Conservation (phyloP, 2,888 invertebrate genomes). For the Lithosia quadra region DNA sequence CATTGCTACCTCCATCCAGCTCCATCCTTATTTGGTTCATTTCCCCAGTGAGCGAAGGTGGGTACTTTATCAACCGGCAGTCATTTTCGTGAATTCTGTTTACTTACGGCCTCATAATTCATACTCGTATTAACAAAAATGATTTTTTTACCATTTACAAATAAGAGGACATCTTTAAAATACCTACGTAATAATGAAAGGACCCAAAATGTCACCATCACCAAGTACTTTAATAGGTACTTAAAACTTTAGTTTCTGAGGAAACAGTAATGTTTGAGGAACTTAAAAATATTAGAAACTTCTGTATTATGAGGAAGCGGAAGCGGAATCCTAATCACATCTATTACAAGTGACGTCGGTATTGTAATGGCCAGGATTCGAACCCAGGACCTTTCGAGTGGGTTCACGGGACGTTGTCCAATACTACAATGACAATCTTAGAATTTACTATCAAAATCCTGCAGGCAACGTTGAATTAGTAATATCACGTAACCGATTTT, state of each 20-base stretch:
- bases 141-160: not conserved
- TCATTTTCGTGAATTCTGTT: conserved; percentile 12
- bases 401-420: no score
- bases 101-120: conserved; percentile 9
- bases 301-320: no score
- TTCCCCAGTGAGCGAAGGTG: conserved; percentile 16
- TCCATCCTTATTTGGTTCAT: conserved; percentile 11
- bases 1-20: conserved; percentile 5
- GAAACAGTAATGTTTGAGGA: no score
- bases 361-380: no score
- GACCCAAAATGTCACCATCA: no score
- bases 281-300: no score
- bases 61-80: conserved; percentile 18
- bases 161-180: not conserved
- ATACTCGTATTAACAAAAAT: conserved; percentile 4
- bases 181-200: no score
- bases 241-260: no score
- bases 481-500: conserved; percentile 3
- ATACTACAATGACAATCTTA: not conserved
- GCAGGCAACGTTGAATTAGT: not conserved
- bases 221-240: no score
- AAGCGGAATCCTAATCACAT: no score
- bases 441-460: not conserved
- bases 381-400: no score
- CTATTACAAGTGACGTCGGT: no score